These are phyloP conservation scores for Hippoglossus hippoglossus DNA, from an alignment of 2,797 vertebrate genomes.

Conservation along the genomic window DNA sequence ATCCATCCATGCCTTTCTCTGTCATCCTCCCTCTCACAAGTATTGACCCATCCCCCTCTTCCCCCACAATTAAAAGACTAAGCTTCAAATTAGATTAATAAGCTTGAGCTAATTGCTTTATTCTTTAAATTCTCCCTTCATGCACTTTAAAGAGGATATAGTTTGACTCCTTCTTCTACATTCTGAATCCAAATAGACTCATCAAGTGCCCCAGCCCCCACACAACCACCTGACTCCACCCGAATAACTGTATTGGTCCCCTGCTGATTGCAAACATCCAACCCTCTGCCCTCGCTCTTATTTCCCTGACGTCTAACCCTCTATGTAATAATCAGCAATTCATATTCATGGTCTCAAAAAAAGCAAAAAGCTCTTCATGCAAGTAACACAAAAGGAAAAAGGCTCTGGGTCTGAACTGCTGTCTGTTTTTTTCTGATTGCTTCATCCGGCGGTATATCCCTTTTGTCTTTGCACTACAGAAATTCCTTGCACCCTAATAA, in stretches of 20 bases:
- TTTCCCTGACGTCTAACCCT: background rate
- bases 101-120: conserved; percentile 6
- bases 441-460: background rate
- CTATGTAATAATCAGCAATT: background rate
- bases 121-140: background rate
- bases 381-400: background rate
- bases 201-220: conserved; percentile 12
- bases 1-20: conserved; percentile 18
- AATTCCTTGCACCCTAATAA: conserved; percentile 24
- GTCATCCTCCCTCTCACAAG: background rate
- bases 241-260: conserved; percentile 13
- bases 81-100: background rate
- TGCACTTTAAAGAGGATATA: background rate
- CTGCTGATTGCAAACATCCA: conserved; percentile 3
- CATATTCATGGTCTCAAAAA: conserved; percentile 1
- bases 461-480: conserved; percentile 17
- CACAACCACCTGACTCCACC: conserved; percentile 23
- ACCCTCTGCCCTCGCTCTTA: conserved; percentile 1
- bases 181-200: background rate
- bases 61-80: background rate
- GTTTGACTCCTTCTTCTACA: background rate
- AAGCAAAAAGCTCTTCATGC: background rate
- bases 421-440: background rate
- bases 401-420: background rate
- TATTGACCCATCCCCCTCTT: conserved; percentile 13